These are phyloP conservation scores for Deroplatys truncata DNA, from an alignment of 2,888 invertebrate species.

Conservation along the genomic window DNA sequence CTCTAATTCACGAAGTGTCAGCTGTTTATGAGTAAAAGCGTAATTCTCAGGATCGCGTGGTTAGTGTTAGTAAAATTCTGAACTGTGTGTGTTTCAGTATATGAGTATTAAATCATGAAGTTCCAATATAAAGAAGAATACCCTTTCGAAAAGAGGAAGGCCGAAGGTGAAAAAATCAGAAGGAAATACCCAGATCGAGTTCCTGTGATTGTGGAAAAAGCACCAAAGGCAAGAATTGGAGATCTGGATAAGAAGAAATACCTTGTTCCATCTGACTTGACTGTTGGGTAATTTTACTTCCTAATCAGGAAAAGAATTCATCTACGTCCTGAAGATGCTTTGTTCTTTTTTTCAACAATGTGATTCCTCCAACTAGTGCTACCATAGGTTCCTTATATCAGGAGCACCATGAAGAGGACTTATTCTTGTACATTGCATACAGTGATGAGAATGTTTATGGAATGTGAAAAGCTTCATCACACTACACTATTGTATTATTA, in stretches of 20 bases:
- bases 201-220: conserved; percentile 95
- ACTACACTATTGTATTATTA: background rate
- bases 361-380: conserved; percentile 92
- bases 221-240: conserved; percentile 88
- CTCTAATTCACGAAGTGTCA: too few species aligned
- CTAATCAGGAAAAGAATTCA: conserved; percentile 94
- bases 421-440: conserved; percentile 98
- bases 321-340: conserved; percentile 89
- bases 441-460: conserved; percentile 99
- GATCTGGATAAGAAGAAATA: conserved; percentile 98
- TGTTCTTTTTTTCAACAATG: conserved; percentile 97
- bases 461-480: background rate
- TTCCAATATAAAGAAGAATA: conserved; percentile 97
- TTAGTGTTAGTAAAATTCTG: background rate
- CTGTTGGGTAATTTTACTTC: conserved; percentile 96
- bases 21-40: background rate
- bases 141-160: conserved; percentile 91
- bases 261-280: conserved; percentile 91
- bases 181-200: conserved; percentile 96
- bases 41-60: background rate
- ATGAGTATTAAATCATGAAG: conserved; percentile 61
- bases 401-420: conserved; percentile 98
- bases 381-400: conserved; percentile 96
- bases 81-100: background rate
- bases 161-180: conserved; percentile 91